These are phyloP conservation scores for Drosophila pegasa DNA, from an alignment of 2,888 invertebrate species.

Conservation along the genomic window DNA sequence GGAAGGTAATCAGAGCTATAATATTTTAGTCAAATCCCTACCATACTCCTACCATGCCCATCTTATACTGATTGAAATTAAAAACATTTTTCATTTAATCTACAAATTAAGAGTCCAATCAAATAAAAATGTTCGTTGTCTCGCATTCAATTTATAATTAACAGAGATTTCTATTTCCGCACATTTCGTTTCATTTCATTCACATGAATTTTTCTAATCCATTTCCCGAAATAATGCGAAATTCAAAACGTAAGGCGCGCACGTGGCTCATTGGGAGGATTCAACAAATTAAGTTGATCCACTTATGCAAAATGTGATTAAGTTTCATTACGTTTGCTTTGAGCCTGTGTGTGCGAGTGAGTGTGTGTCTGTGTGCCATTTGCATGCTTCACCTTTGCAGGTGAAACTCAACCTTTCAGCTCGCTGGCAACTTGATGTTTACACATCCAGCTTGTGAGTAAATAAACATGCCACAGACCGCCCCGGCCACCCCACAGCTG, in stretches of 20 bases:
- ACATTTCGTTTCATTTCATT: too few relatives aligned
- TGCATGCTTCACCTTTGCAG: background rate
- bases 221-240: conserved; percentile 4
- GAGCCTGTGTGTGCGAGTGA: background rate
- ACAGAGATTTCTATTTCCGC: too few relatives aligned
- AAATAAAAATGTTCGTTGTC: background rate
- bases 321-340: conserved; percentile 25
- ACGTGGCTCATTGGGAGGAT: background rate
- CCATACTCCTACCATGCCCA: too few relatives aligned
- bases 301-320: conserved; percentile 38
- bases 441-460: conserved; percentile 36
- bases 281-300: conserved; percentile 36
- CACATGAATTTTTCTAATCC: background rate
- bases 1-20: too few relatives aligned
- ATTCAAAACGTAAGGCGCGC: conserved; percentile 1
- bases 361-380: background rate
- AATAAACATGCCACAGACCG: conserved; percentile 48
- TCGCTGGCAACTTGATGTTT: conserved; percentile 26
- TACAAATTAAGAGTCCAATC: background rate
- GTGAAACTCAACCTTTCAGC: conserved; percentile 16
- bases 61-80: too few relatives aligned
- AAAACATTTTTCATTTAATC: background rate
- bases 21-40: too few relatives aligned
- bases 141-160: background rate
- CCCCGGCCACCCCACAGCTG: too few relatives aligned